phyloP scores from a whole-genome alignment of 1,140 invertebrate species.

The Zaprionus capensis region DNA sequence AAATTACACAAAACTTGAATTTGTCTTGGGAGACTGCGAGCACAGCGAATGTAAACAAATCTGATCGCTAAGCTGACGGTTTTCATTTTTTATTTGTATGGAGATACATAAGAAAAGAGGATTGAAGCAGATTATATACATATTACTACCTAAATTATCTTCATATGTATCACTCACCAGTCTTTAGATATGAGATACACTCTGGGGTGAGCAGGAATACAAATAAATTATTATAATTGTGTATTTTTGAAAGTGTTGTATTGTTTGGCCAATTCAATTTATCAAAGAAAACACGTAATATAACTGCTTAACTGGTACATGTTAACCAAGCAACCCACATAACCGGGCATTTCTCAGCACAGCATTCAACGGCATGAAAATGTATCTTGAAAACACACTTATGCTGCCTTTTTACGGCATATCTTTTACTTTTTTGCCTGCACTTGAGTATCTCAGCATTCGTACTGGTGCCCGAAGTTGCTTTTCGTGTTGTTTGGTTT shows the following conservation, averaged over 20 bases:
- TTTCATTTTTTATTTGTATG: neutral
- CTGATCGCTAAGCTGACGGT: neutral
- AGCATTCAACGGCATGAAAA: slow-evolving; percentile 49
- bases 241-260: slow-evolving; percentile 3
- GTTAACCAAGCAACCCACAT: slow-evolving; percentile 3
- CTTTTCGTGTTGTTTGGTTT: slow-evolving; percentile 52
- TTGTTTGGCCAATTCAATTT: neutral
- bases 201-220: neutral
- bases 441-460: slow-evolving; percentile 69
- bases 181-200: neutral
- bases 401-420: slow-evolving; percentile 78
- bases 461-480: slow-evolving; percentile 57
- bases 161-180: neutral
- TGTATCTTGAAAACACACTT: slow-evolving; percentile 72
- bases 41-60: neutral
- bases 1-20: neutral
- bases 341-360: slow-evolving; percentile 3
- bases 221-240: neutral
- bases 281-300: slow-evolving; percentile 1
- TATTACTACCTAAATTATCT: neutral
- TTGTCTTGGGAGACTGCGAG: neutral
- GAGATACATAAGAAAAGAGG: neutral
- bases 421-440: slow-evolving; percentile 77
- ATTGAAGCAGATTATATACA: neutral
- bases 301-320: slow-evolving; percentile 2